phyloP scores from a whole-genome alignment of 2,797 vertebrate species.

The Smutsia gigantea region DNA sequence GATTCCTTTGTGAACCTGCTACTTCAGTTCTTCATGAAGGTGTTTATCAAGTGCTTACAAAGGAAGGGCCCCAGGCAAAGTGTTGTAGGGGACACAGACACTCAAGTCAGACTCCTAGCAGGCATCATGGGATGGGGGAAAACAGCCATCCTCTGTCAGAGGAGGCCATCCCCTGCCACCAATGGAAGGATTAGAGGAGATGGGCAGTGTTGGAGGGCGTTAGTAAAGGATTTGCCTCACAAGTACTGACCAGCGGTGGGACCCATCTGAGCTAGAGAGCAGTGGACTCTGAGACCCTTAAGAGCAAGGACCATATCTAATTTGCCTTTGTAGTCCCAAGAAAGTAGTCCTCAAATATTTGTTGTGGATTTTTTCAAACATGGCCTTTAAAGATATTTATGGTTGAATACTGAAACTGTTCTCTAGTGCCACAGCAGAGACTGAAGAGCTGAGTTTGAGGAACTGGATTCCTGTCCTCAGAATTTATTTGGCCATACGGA shows the following conservation, averaged over 20 bases:
- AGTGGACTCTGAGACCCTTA: not conserved
- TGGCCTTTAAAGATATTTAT: not conserved
- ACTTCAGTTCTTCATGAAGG: not conserved
- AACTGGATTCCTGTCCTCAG: not conserved
- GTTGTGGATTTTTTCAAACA: not conserved
- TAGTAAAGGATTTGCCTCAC: not conserved
- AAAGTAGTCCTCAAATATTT: not conserved
- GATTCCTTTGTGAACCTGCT: not conserved
- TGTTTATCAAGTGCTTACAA: not conserved
- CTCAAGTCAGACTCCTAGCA: not conserved
- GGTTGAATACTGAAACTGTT: constrained; percentile 12
- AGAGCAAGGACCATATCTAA: not conserved
- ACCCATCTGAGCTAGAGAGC: not conserved
- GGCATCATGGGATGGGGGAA: not conserved
- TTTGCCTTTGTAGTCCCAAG: not conserved
- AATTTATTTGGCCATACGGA: not conserved
- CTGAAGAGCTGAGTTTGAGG: not conserved
- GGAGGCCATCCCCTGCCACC: not conserved
- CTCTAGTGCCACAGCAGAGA: not conserved
- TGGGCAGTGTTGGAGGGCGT: not conserved
- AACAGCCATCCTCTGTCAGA: not conserved
- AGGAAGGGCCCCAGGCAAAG: not conserved
- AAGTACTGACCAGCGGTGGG: not conserved
- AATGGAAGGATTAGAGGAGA: not conserved
- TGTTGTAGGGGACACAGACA: not conserved